These are phyloP conservation scores for Aleadryas rufinucha DNA, from an alignment of 2,113 vertebrate species.

Conservation along the genomic window DNA sequence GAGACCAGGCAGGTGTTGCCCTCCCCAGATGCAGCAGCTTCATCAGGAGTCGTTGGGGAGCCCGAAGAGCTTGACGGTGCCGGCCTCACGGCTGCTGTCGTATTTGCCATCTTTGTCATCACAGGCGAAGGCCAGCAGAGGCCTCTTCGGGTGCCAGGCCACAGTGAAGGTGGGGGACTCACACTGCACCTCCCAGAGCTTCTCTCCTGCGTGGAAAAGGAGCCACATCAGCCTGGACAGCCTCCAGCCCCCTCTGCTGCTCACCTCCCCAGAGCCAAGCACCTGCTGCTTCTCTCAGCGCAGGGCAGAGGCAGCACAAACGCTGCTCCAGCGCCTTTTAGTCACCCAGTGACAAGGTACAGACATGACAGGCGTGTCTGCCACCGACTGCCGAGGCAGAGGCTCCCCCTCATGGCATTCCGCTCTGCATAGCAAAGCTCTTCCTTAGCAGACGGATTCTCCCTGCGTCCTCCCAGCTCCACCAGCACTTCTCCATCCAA, in stretches of 20 bases:
- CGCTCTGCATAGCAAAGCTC: not conserved
- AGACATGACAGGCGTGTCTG: not conserved
- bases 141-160: constrained; percentile 96
- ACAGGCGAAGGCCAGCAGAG: constrained; percentile 92
- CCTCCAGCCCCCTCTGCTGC: not conserved
- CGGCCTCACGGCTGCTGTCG: constrained; percentile 93
- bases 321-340: not conserved
- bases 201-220: constrained; percentile 83
- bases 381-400: not conserved
- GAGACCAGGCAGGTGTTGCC: not conserved
- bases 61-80: constrained; percentile 97
- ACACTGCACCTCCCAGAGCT: constrained; percentile 98
- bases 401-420: constrained; percentile 22
- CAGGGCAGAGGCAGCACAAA: not conserved
- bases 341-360: constrained; percentile 7
- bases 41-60: constrained; percentile 92
- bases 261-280: not conserved
- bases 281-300: not conserved
- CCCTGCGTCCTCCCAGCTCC: not conserved
- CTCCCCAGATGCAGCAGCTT: not conserved
- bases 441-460: not conserved
- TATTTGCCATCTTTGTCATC: constrained; percentile 99
- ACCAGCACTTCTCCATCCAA: not conserved
- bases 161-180: constrained; percentile 98
- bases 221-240: not conserved